A percentile compares a stretch with the other conserved stretches of the same genome.
These are phyloP conservation scores for Dryoscopus gambensis DNA, from an alignment of 2,113 vertebrate species.

Conservation along the genomic window DNA sequence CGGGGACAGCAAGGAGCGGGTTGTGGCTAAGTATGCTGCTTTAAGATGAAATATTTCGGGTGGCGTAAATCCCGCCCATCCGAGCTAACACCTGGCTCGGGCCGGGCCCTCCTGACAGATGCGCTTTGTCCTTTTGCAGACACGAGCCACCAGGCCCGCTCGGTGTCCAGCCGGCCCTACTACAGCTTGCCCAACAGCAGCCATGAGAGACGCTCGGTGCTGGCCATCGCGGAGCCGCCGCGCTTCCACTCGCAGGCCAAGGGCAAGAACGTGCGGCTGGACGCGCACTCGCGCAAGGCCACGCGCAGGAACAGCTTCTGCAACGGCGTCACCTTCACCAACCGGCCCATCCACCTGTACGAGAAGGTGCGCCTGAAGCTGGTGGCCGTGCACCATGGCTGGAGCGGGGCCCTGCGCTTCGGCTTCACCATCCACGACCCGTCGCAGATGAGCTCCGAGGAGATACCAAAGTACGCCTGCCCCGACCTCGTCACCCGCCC, in stretches of 20 bases:
- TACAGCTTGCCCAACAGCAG: constrained; percentile 82
- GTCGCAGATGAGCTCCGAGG: constrained; percentile 82
- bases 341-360: constrained; percentile 90
- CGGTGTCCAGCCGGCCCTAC: constrained; percentile 84
- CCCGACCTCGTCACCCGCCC: constrained; percentile 94
- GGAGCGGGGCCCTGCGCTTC: constrained; percentile 95
- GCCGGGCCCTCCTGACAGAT: neutral
- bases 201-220: constrained; percentile 81
- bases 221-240: constrained; percentile 79
- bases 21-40: neutral
- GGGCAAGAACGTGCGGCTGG: constrained; percentile 94
- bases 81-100: fast-evolving
- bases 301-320: constrained; percentile 97
- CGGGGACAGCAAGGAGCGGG: neutral
- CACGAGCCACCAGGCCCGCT: constrained; percentile 82
- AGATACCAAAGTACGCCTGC: constrained; percentile 98
- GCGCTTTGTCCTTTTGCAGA: constrained; percentile 71
- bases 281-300: constrained; percentile 88
- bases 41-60: neutral
- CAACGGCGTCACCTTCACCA: constrained; percentile 95
- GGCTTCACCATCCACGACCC: constrained; percentile 96
- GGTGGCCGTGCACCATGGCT: constrained; percentile 89
- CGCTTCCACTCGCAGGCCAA: constrained; percentile 95
- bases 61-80: fast-evolving
- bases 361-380: constrained; percentile 94